Percentiles rank a stretch among this genome's conserved stretches.
Evolutionary conservation across 2,888 invertebrate species (phyloP).

Genomic region (Thyatira batis): DNA sequence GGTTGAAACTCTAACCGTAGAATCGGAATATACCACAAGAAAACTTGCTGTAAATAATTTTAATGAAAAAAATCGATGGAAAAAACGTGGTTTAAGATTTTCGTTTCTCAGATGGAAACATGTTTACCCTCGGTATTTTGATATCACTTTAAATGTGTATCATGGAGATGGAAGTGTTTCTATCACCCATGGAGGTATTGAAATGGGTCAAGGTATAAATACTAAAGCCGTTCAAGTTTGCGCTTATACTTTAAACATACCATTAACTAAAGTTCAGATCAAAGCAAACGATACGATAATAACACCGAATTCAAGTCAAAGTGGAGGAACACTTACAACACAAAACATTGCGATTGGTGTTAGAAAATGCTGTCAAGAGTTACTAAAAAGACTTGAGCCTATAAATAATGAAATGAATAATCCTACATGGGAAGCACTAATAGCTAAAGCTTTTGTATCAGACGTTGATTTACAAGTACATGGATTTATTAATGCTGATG

Average conservation of each 20-base stretch:
- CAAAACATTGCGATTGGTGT: constrained; percentile 84
- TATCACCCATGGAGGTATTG: constrained; percentile 84
- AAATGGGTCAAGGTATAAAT: constrained; percentile 88
- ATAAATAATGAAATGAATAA: constrained; percentile 54
- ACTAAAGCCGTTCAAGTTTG: constrained; percentile 86
- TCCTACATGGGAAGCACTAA: constrained; percentile 75
- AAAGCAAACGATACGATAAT: constrained; percentile 83
- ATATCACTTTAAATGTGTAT: constrained; percentile 83
- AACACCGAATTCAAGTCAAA: constrained; percentile 84
- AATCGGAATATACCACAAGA: constrained; percentile 77
- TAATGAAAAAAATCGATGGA: constrained; percentile 86
- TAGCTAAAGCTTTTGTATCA: constrained; percentile 62
- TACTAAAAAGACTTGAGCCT: constrained; percentile 69
- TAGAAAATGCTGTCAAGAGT: constrained; percentile 69
- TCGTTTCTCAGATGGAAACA: constrained; percentile 84
- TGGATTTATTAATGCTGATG: constrained; percentile 33
- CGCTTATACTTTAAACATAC: constrained; percentile 84
- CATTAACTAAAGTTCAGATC: constrained; percentile 83
- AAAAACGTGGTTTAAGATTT: constrained; percentile 85
- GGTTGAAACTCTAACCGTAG: constrained; percentile 74
- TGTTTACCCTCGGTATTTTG: constrained; percentile 43
- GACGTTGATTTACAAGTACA: constrained; percentile 52
- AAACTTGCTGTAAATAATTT: constrained; percentile 72
- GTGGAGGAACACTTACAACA: constrained; percentile 86
- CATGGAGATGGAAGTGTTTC: constrained; percentile 83